Percentiles rank a stretch among this genome's conserved stretches.
phyloP scores from a whole-genome alignment of 2,113 vertebrate genomes.

The Empidonax alnorum region DNA sequence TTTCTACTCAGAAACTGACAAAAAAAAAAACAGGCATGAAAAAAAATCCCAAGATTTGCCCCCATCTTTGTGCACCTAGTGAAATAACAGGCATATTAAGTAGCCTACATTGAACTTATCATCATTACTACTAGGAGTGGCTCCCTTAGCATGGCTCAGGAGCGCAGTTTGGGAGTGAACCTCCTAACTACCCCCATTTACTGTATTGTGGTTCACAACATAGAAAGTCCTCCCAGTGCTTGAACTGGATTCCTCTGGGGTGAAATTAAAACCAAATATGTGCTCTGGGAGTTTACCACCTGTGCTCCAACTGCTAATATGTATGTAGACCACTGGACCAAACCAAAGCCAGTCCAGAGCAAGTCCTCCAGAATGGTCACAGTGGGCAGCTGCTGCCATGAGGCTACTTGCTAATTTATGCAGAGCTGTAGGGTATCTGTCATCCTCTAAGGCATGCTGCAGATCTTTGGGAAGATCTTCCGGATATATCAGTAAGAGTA shows the following conservation, averaged over 20 bases:
- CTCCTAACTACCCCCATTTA: background rate
- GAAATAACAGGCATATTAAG: background rate
- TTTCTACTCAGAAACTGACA: background rate
- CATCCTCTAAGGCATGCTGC: background rate
- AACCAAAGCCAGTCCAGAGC: background rate
- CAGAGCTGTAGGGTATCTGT: background rate
- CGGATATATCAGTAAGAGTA: background rate
- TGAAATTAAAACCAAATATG: background rate
- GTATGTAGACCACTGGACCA: background rate
- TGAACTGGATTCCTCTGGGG: background rate
- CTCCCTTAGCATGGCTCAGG: background rate
- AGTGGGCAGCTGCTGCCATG: background rate
- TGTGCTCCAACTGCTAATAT: background rate
- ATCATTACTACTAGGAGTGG: background rate
- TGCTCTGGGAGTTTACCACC: background rate
- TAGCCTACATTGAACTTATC: background rate
- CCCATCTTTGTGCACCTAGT: background rate
- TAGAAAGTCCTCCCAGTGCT: background rate
- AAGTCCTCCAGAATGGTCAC: background rate
- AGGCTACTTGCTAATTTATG: background rate
- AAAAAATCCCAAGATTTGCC: too few species aligned
- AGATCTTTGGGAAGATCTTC: background rate
- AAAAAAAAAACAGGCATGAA: background rate
- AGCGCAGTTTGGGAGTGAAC: background rate
- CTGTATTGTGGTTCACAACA: background rate